Base-by-base conservation (phyloP, 2,113 vertebrate species). In the Tyrannus savana region DNA sequence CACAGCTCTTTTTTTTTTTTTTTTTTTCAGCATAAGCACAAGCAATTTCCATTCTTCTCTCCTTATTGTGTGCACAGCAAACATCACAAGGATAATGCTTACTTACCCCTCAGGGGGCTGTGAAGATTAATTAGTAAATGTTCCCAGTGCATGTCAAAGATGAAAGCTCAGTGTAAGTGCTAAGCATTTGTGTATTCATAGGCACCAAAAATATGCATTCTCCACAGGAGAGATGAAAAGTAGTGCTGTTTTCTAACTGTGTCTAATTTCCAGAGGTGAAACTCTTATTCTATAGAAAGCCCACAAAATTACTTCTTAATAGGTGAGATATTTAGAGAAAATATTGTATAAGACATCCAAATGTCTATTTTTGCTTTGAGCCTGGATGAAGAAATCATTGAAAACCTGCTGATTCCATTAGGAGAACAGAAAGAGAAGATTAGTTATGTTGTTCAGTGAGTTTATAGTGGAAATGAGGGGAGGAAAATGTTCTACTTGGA, bases 81-180 rank as follows among this genome's bases (percentile, higher is more conserved):
- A 82, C 12, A 87, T 84, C 67, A 77, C 41, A 83, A 71, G 33
- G 50, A 76, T 94, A 87, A 87, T 42, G 31, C 58, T 68, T 78
- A 79, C 78, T 93, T 91, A 84, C 41, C 41, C 41, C 31, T 84
- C 41, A 50, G 33, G 82, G 50, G 21, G 27, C 10, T 87, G 58
- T 94, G 89, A 91, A 90, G 78, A 93, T 91, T 93, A 94, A 93
- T 95, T 95, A 95, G 62, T 83, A 72, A 83, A 89, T 87, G 42
- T 59, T 90, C n/a, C 68, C 4, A 3, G 19, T 42, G 39, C 3
- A 1, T 4, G 4, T 85, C 62, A 92, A 79, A 89, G 81, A 76
- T 73, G 31, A 96, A 96, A 95, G 31, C 87, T 87, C n/a, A 37
- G 55, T 24, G 21, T 35, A 89, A 91, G 50, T 83, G 52, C 46